These are phyloP conservation scores for Papilio protenor DNA, from an alignment of 2,888 invertebrate genomes.

Conservation along the genomic window DNA sequence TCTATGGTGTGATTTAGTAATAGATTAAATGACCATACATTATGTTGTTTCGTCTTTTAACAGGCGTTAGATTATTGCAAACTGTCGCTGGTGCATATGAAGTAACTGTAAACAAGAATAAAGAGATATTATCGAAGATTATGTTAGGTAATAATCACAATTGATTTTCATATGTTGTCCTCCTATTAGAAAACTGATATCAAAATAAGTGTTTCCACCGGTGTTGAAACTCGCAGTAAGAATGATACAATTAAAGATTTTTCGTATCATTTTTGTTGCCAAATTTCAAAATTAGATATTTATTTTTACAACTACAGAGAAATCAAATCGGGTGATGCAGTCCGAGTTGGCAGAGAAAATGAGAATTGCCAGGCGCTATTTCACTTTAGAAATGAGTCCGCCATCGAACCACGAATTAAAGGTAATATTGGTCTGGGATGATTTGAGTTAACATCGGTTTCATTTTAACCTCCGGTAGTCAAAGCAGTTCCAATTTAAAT, in stretches of 20 bases:
- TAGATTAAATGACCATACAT: not conserved
- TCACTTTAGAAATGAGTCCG: constrained; percentile 71
- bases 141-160: constrained; percentile 57
- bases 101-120: constrained; percentile 56
- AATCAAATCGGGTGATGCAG: constrained; percentile 60
- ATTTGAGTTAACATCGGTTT: not conserved
- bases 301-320: constrained; percentile 54
- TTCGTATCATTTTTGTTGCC: not conserved
- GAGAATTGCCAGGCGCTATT: constrained; percentile 66
- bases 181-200: not conserved
- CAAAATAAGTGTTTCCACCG: too few relatives aligned
- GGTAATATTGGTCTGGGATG: constrained; percentile 51
- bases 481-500: too few relatives aligned
- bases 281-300: constrained; percentile 10
- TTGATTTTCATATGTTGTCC: constrained; percentile 8
- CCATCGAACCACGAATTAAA: constrained; percentile 59
- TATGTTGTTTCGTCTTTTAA: constrained; percentile 46
- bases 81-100: constrained; percentile 57
- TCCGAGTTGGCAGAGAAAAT: constrained; percentile 66
- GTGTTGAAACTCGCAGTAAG: not conserved
- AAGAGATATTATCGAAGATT: constrained; percentile 58
- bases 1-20: not conserved
- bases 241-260: not conserved
- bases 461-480: too few relatives aligned
- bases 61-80: constrained; percentile 53